Evolutionary conservation across 2,113 vertebrate genomes (phyloP).

Genomic region (Macquaria ambigua): DNA sequence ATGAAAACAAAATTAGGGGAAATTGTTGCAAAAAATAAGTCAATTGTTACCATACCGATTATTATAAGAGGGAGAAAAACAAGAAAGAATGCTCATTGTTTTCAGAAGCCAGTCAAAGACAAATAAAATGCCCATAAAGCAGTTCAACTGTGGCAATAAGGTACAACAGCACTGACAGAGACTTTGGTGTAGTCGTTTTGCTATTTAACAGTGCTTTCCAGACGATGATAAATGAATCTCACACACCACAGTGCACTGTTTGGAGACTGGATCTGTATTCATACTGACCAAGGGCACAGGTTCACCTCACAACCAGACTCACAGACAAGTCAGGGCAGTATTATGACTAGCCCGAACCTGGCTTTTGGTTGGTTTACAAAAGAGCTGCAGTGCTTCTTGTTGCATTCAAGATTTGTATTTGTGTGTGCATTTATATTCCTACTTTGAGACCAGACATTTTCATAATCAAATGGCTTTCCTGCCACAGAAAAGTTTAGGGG

Average conservation of each 20-base stretch:
- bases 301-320: neutral
- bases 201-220: slow-evolving; percentile 11
- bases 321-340: neutral
- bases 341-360: neutral
- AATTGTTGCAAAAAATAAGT: slow-evolving; percentile 1
- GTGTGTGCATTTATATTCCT: neutral
- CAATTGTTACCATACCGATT: neutral
- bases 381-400: neutral
- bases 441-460: neutral
- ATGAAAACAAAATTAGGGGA: neutral
- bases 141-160: slow-evolving; percentile 5
- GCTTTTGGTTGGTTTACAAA: neutral
- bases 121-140: neutral
- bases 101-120: neutral
- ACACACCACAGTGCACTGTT: slow-evolving; percentile 3
- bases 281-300: neutral
- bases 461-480: neutral
- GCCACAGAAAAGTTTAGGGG: neutral
- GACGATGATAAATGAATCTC: neutral
- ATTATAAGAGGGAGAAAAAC: neutral
- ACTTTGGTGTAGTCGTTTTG: neutral
- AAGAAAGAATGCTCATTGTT: neutral
- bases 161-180: neutral
- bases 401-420: neutral
- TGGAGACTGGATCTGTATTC: slow-evolving; percentile 6